Base-by-base conservation (phyloP, 2,797 vertebrate species). In the Miichthys miiuy region DNA sequence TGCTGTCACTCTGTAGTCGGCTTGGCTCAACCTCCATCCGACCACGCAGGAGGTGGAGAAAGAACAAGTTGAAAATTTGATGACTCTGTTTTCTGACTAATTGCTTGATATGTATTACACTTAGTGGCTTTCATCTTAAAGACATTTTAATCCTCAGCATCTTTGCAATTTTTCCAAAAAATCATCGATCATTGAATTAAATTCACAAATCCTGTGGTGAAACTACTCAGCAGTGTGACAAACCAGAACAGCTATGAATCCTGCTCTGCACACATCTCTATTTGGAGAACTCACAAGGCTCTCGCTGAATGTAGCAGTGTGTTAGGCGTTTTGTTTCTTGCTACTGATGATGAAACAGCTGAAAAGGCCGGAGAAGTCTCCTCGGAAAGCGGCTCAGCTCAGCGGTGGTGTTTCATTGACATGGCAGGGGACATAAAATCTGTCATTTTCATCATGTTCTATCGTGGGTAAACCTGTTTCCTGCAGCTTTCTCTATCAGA, bases 361-460 rank as follows among this genome's bases (percentile, higher is more conserved):
- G 79, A 69, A 84, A 81, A 74, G 77, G 78, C 81, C 17, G 12
- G 20, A 41, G 67, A 38, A 79, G 82, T 83, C 83, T 83, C 72
- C 77, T 72, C 69, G 38, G 61, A 91, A 81, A 85, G 80, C 72
- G 38, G 42, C 88, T 87, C 81, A 6, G 80, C 84, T 88, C 84
- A 81, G 84, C 52, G 27, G 76, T 77, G 63, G 75, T 51, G 77
- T 86, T 90, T 88, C 86, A 83, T 61, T 74, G 85, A 87, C 88
- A 83, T 85, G 81, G 82, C 83, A 79, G 84, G 89, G 83, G 80
- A 91, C 90, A 93, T 94, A 86, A 91, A 92, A 91, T 86, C 86
- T 89, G 91, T 93, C 90, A 88, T 94, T 91, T 93, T 87, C 89
- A 94, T 91, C 89, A 89, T 91, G 89, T 94, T 83, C 79, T 86